A percentile compares a stretch with the other conserved stretches of the same genome.
These are phyloP conservation scores for Drosophila longiperda DNA, from an alignment of 2,888 invertebrate species.

Conservation along the genomic window DNA sequence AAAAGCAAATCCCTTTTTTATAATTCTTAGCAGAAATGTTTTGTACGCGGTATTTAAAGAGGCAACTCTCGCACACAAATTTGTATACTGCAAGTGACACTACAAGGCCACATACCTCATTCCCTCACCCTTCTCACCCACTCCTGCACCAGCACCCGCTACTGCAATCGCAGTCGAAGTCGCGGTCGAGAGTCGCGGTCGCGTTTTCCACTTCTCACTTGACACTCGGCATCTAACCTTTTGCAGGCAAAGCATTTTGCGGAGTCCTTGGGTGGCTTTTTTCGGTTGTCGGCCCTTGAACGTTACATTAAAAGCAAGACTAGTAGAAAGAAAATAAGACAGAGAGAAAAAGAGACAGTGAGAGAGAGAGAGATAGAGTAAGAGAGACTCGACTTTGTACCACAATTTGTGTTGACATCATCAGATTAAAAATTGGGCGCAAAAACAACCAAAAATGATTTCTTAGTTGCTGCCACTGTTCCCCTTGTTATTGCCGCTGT, in stretches of 20 bases:
- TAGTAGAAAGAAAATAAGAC: not conserved
- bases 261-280: slow-evolving; percentile 75
- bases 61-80: slow-evolving; percentile 42
- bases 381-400: slow-evolving; percentile 45
- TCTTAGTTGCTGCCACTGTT: slow-evolving; percentile 51
- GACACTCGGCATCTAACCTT: slow-evolving; percentile 75
- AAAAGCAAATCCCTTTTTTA: not conserved
- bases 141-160: slow-evolving; percentile 6
- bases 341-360: not conserved
- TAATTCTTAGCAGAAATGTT: not conserved
- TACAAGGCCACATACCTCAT: slow-evolving; percentile 62
- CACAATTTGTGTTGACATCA: slow-evolving; percentile 81
- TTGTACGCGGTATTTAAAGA: slow-evolving; percentile 30
- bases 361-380: not conserved
- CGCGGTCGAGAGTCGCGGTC: slow-evolving; percentile 39
- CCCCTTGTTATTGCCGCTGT: slow-evolving; percentile 27
- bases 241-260: slow-evolving; percentile 74
- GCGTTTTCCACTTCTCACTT: slow-evolving; percentile 60
- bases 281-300: slow-evolving; percentile 50
- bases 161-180: slow-evolving; percentile 20
- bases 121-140: not conserved
- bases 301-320: not conserved
- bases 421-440: slow-evolving; percentile 79
- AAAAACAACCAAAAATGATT: slow-evolving; percentile 73
- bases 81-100: slow-evolving; percentile 76